Conservation (phyloP, 2,113 vertebrate species). For the Etheostoma cragini region DNA sequence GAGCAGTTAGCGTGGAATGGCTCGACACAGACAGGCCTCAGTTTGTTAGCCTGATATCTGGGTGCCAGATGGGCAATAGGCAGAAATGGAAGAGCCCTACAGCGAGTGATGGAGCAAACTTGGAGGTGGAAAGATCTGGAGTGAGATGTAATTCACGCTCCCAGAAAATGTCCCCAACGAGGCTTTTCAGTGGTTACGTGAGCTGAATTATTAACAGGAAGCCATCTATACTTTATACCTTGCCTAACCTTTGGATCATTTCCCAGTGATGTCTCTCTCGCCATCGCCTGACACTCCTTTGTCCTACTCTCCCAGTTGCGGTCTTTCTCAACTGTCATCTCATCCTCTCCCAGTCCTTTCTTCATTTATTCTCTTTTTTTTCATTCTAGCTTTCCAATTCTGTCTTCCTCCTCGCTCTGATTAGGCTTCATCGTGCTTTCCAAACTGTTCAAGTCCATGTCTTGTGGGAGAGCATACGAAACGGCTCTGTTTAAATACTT, state of each 20-base stretch:
- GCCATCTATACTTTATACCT: conserved; percentile 50
- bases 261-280: conserved; percentile 25
- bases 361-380: conserved; percentile 38
- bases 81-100: conserved; percentile 37
- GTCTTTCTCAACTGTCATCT: conserved; percentile 27
- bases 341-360: conserved; percentile 13
- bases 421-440: conserved; percentile 46
- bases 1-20: conserved; percentile 55
- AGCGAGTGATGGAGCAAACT: conserved; percentile 47
- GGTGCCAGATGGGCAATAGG: conserved; percentile 66
- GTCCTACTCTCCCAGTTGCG: conserved; percentile 30
- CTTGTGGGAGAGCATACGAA: conserved; percentile 23
- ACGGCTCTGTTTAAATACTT: conserved; percentile 66
- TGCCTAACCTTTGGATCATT: conserved; percentile 47
- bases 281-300: not conserved
- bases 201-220: conserved; percentile 56
- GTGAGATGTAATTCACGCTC: conserved; percentile 52
- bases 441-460: conserved; percentile 38
- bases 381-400: conserved; percentile 20
- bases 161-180: conserved; percentile 48
- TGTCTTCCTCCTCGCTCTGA: conserved; percentile 33
- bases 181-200: conserved; percentile 42
- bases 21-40: conserved; percentile 40
- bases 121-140: conserved; percentile 24
- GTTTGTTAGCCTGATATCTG: conserved; percentile 50